A percentile compares a stretch with the other conserved stretches of the same genome.
Conservation (phyloP, 2,888 invertebrate genomes). For the Troides helena region DNA sequence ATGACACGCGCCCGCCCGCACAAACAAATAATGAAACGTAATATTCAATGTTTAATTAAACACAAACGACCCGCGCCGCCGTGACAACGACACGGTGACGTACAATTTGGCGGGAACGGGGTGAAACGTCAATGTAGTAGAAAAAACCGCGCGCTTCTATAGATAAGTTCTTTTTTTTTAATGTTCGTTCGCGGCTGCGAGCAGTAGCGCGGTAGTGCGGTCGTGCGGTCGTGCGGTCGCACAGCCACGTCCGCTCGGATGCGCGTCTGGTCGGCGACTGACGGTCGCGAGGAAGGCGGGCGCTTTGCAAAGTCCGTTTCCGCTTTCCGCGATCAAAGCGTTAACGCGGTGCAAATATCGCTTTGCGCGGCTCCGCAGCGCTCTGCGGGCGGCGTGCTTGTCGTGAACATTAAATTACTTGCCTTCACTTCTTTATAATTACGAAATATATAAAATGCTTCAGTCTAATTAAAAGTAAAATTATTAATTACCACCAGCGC, state of each 20-base stretch:
- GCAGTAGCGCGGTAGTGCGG: neutral
- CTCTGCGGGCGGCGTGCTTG: too few species aligned
- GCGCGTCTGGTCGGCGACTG: constrained; percentile 21
- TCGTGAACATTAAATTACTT: too few species aligned
- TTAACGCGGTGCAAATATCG: constrained; percentile 19
- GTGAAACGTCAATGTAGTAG: neutral
- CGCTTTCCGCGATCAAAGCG: constrained; percentile 21
- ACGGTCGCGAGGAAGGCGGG: constrained; percentile 6
- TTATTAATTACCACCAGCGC: too few species aligned
- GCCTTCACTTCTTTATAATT: too few species aligned
- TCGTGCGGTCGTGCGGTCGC: constrained; percentile 8
- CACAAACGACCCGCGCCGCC: too few species aligned
- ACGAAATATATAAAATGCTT: too few species aligned
- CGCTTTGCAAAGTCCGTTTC: constrained; percentile 22
- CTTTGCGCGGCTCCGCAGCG: too few species aligned
- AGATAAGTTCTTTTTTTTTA: constrained; percentile 10
- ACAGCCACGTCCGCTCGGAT: constrained; percentile 11
- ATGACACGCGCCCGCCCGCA: constrained; percentile 4
- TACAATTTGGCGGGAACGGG: too few species aligned
- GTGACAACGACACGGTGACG: too few species aligned
- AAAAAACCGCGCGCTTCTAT: neutral
- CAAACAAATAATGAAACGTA: constrained; percentile 5
- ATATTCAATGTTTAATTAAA: neutral
- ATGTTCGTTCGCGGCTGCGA: neutral
- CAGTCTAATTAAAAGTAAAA: too few species aligned